Evolutionary conservation across 1,140 invertebrate genomes (phyloP), one percentile per base, ranked within the genome.

Genomic region (Paralvinella palmiformis): DNA sequence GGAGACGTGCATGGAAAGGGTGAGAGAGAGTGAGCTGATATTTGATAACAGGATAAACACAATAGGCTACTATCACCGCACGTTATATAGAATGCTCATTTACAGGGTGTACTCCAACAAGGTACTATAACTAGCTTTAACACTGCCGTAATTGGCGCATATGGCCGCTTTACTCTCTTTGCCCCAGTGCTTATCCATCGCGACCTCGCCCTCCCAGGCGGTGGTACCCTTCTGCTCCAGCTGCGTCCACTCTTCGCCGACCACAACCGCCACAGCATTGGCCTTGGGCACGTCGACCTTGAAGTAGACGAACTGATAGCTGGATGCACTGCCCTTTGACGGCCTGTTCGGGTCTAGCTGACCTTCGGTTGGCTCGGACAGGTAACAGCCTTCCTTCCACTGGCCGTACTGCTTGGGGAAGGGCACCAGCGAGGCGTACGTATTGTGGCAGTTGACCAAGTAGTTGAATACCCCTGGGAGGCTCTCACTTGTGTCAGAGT

Each of bases 371-470:
- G 79, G 79, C 37, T 74, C 73, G 27, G 68, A 69, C 62, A 81
- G 70, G 67, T 71, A 78, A 65, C 79, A 81, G 0, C 78, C 79
- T 57, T 81, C 78, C 64, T 81, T 81, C 79, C 79, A 81, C 66
- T 81, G 79, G 17, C 76, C 76, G 57, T 79, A 81, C 66, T 81
- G 79, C 66, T 77, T 75, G n/a, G 79, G 78, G 70, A 75, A 81
- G 15, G 74, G 73, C 29, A 55, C 20, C 13, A 29, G 55, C 4
- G 33, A 35, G 3, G 62, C 29, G 62, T 69, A 69, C 1, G 74
- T 71, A 13, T 72, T 67, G 36, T 69, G 63, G 41, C 76, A 76
- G 65, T 79, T 75, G 64, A 81, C 75, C 60, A 81, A 69, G 66
- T 80, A 81, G 69, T 81, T 81, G 71, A 74, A 81, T 0, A 80